Percentiles rank a stretch among this genome's conserved stretches.
These are phyloP conservation scores for Penelope pileata DNA, from an alignment of 2,113 vertebrate species.

Conservation along the genomic window DNA sequence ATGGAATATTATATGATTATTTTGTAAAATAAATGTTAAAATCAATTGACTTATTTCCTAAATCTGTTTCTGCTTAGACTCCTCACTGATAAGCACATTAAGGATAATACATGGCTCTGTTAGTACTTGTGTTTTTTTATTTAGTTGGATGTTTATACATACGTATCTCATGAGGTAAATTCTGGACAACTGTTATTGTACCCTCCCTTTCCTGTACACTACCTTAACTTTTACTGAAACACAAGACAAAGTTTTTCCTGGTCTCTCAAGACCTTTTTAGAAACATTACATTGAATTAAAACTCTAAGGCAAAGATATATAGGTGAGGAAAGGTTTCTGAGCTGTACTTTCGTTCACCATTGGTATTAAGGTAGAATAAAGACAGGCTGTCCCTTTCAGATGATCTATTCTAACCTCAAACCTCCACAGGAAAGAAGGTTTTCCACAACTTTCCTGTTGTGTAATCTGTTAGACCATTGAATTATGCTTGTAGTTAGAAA, in stretches of 20 bases:
- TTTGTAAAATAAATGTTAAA: background rate
- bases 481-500: background rate
- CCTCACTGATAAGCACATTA: background rate
- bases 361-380: background rate
- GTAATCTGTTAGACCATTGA: background rate
- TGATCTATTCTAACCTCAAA: background rate
- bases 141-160: constrained; percentile 52
- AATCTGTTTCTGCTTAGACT: constrained; percentile 3
- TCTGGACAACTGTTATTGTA: constrained; percentile 30
- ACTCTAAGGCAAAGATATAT: background rate
- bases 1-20: background rate
- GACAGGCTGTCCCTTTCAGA: background rate
- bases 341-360: background rate
- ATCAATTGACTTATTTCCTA: background rate
- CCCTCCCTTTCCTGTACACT: constrained; percentile 58
- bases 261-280: background rate
- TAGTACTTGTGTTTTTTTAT: constrained; percentile 18
- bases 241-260: background rate
- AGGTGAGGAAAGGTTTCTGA: background rate
- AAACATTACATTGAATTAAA: background rate
- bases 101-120: background rate
- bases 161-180: constrained; percentile 53
- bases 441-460: background rate
- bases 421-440: background rate
- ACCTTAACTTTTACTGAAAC: constrained; percentile 22